These are phyloP conservation scores for Tinamus major DNA, from an alignment of 2,797 vertebrate species.

Conservation along the genomic window DNA sequence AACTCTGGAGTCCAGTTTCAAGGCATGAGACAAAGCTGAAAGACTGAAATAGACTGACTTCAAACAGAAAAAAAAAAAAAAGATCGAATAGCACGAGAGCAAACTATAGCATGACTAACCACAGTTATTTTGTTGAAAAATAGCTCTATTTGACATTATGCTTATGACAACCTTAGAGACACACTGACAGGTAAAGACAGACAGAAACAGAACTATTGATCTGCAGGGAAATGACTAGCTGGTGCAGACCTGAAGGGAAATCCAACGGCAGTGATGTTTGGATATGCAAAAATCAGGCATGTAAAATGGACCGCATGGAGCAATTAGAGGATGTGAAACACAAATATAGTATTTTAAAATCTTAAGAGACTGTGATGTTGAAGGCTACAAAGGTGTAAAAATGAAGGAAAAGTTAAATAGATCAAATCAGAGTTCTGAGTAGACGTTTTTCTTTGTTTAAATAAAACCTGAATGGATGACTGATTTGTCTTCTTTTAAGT, in stretches of 20 bases:
- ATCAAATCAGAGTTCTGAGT: not conserved
- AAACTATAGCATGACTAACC: not conserved
- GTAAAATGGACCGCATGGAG: not conserved
- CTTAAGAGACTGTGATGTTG: not conserved
- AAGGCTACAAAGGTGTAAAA: not conserved
- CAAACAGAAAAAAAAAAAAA: not conserved
- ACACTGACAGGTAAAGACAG: not conserved
- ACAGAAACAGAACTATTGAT: not conserved
- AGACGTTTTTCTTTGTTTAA: not conserved
- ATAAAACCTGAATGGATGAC: not conserved
- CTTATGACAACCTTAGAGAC: not conserved
- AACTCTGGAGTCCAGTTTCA: constrained; percentile 30
- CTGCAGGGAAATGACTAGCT: not conserved
- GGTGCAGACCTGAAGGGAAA: not conserved
- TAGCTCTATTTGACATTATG: not conserved
- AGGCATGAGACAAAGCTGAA: not conserved
- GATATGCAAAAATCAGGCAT: not conserved
- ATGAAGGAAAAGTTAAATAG: not conserved
- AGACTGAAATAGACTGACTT: constrained; percentile 15
- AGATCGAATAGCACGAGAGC: not conserved
- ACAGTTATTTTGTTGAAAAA: not conserved
- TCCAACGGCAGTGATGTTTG: not conserved
- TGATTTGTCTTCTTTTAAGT: not conserved
- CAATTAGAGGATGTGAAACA: not conserved
- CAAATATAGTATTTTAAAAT: not conserved